phyloP scores from a whole-genome alignment of 2,888 invertebrate species.

The Ceraclea dissimilis region DNA sequence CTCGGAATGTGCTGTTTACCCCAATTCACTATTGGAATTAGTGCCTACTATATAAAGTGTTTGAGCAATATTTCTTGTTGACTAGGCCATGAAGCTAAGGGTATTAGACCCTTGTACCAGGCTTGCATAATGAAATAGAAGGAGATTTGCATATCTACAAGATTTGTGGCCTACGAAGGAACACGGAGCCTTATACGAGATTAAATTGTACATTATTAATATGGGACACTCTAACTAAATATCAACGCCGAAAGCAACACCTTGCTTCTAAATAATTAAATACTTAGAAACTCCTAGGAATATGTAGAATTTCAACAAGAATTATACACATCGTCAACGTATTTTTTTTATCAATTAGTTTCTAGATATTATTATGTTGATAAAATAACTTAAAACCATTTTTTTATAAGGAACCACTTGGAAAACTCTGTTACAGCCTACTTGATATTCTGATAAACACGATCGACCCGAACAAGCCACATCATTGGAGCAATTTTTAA shows the following conservation, averaged over 20 bases:
- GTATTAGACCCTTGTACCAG: constrained; percentile 16
- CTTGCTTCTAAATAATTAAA: too few species aligned
- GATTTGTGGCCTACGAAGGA: constrained; percentile 18
- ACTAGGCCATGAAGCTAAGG: constrained; percentile 18
- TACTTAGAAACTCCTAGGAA: too few species aligned
- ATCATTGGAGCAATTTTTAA: too few species aligned
- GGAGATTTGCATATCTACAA: constrained; percentile 25
- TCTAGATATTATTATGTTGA: too few species aligned
- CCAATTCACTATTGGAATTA: background rate
- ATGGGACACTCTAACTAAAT: background rate
- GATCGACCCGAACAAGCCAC: too few species aligned
- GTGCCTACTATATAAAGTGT: constrained; percentile 4
- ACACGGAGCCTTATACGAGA: constrained; percentile 6
- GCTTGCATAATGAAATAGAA: constrained; percentile 25
- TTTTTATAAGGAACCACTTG: too few species aligned
- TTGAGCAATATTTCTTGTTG: constrained; percentile 19
- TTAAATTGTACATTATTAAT: background rate
- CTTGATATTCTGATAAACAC: too few species aligned
- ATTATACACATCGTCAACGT: too few species aligned
- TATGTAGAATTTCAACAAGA: too few species aligned
- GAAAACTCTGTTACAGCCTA: too few species aligned
- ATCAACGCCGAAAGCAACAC: background rate
- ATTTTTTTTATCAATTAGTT: too few species aligned
- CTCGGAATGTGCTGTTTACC: background rate
- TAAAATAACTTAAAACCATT: too few species aligned